A percentile compares a stretch with the other conserved stretches of the same genome.
Conservation (phyloP, 2,797 vertebrate species). For the Neoniphon sammara region DNA sequence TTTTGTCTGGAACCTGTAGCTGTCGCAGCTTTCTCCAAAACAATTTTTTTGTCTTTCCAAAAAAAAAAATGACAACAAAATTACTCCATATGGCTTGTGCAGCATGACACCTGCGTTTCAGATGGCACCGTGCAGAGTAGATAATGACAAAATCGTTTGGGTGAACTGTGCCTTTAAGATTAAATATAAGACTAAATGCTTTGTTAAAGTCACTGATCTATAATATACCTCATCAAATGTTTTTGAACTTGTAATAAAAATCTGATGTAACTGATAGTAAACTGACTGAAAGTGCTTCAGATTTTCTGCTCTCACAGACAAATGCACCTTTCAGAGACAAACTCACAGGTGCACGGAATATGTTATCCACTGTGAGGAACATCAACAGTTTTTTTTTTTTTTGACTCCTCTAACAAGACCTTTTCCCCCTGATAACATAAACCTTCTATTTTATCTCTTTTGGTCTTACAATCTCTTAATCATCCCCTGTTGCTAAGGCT, state of each 20-base stretch:
- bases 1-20: too few relatives aligned
- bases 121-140: too few relatives aligned
- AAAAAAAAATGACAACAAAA: too few relatives aligned
- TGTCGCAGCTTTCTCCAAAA: too few relatives aligned
- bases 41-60: too few relatives aligned
- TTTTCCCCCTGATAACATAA: slow-evolving; percentile 37
- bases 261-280: background rate
- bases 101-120: too few relatives aligned
- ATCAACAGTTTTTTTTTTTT: slow-evolving; percentile 18
- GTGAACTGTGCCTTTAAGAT: background rate
- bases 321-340: background rate
- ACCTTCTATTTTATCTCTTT: slow-evolving; percentile 42
- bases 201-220: too few relatives aligned
- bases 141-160: too few relatives aligned
- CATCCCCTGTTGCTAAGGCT: slow-evolving; percentile 64
- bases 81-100: too few relatives aligned
- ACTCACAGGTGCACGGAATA: background rate
- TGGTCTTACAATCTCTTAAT: slow-evolving; percentile 70
- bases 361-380: slow-evolving; percentile 5
- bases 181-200: background rate
- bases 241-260: slow-evolving; percentile 11
- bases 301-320: background rate
- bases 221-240: background rate
- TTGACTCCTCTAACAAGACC: slow-evolving; percentile 19
- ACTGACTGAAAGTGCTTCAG: background rate